Evolutionary conservation across 2,113 vertebrate genomes (phyloP).

Genomic region (Collichthys lucidus): DNA sequence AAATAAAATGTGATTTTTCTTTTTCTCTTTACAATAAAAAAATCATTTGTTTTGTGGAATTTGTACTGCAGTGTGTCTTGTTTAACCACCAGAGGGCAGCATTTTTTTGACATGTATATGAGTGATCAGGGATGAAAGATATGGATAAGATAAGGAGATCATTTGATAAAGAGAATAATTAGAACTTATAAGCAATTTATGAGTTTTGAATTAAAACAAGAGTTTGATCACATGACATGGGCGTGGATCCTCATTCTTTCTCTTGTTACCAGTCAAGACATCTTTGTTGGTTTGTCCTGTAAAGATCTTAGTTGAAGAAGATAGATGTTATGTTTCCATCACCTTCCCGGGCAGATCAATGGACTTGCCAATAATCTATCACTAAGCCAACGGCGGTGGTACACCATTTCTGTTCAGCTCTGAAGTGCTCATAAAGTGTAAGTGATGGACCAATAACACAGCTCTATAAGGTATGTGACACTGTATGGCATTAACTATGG

Average conservation of each 20-base stretch:
- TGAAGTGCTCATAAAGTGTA: conserved; percentile 75
- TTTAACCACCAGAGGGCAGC: conserved; percentile 60
- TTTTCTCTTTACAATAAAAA: conserved; percentile 47
- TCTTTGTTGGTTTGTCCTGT: conserved; percentile 32
- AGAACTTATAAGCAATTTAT: not conserved
- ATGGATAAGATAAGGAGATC: not conserved
- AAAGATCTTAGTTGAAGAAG: conserved; percentile 37
- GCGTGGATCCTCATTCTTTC: not conserved
- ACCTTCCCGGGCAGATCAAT: conserved; percentile 61
- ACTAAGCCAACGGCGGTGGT: conserved; percentile 32
- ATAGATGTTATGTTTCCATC: conserved; percentile 51
- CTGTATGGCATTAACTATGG: conserved; percentile 40
- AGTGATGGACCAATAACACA: conserved; percentile 75
- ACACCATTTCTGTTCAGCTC: conserved; percentile 26
- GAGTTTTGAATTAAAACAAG: not conserved
- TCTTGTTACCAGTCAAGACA: not conserved
- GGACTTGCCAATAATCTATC: conserved; percentile 70
- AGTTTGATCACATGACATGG: too few species aligned
- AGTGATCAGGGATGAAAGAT: not conserved
- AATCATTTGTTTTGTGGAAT: not conserved
- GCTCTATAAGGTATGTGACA: conserved; percentile 33
- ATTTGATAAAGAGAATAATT: not conserved
- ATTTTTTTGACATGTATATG: conserved; percentile 44
- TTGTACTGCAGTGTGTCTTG: not conserved
- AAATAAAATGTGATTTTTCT: not conserved